Conservation (phyloP, 2,113 vertebrate species). For the Perognathus longimembris region DNA sequence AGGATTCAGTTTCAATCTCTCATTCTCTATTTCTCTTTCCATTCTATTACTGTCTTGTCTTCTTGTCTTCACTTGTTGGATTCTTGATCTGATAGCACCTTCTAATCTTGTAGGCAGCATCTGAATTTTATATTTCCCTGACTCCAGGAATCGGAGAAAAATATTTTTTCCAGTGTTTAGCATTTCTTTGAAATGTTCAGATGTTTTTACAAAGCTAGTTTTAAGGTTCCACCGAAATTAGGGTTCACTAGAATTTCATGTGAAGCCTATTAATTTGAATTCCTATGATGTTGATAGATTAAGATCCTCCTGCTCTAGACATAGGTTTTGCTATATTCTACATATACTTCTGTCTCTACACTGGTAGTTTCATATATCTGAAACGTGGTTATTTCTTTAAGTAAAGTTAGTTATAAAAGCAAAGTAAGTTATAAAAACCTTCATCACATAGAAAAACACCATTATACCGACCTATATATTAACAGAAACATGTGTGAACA, state of each 20-base stretch:
- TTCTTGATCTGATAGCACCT: not conserved
- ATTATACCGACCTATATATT: not conserved
- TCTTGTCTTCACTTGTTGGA: not conserved
- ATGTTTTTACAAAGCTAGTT: not conserved
- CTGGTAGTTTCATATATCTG: not conserved
- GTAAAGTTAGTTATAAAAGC: no score
- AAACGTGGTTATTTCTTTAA: no score
- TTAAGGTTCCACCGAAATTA: not conserved
- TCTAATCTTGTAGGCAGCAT: not conserved
- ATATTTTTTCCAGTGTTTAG: not conserved
- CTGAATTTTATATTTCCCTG: not conserved
- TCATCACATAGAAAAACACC: not conserved
- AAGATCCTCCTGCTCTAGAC: not conserved
- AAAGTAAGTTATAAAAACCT: no score
- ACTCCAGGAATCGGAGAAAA: not conserved
- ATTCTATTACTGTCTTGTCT: not conserved
- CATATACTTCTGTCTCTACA: not conserved
- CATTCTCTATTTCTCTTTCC: not conserved
- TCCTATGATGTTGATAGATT: not conserved
- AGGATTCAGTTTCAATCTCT: not conserved
- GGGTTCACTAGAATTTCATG: not conserved
- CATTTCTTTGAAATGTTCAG: not conserved
- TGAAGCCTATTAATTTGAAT: not conserved
- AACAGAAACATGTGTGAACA: not conserved
- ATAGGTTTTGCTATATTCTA: not conserved